Evolutionary conservation across 2,113 vertebrate genomes (phyloP).

Genomic region (Chelonoidis abingdonii): DNA sequence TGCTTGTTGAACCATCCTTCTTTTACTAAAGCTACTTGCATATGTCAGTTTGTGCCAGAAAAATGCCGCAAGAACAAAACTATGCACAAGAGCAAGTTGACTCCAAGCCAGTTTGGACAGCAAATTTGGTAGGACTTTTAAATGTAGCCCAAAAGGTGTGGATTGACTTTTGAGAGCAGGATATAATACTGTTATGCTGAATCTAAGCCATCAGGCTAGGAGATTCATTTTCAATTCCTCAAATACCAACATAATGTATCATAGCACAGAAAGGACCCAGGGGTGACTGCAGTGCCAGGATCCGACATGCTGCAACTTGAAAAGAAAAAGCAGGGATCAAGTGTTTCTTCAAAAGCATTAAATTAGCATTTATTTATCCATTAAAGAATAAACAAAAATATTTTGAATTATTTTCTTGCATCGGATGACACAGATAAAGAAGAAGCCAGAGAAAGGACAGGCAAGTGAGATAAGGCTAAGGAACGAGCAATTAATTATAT

Average conservation of each 20-base stretch:
- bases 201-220: conserved; percentile 58
- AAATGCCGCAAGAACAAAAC: conserved; percentile 41
- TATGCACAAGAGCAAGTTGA: conserved; percentile 43
- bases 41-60: conserved; percentile 14
- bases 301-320: conserved; percentile 18
- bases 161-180: conserved; percentile 57
- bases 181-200: conserved; percentile 70
- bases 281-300: conserved; percentile 28
- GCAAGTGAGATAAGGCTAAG: conserved; percentile 35
- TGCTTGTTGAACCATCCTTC: not conserved
- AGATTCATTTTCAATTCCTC: conserved; percentile 71
- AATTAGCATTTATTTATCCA: not conserved
- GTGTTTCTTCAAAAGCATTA: conserved; percentile 13
- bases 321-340: conserved; percentile 26
- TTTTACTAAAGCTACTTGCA: conserved; percentile 7
- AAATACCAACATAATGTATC: conserved; percentile 57
- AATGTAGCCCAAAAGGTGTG: conserved; percentile 61
- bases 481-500: conserved; percentile 56
- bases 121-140: conserved; percentile 71
- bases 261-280: conserved; percentile 38
- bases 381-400: not conserved
- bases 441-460: not conserved
- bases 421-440: conserved; percentile 2
- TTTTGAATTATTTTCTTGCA: conserved; percentile 46
- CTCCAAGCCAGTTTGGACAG: conserved; percentile 39